Evolutionary conservation across 2,797 vertebrate species (phyloP), one percentile per base, ranked within the genome.

Genomic region (Tauraco hartlaubi): DNA sequence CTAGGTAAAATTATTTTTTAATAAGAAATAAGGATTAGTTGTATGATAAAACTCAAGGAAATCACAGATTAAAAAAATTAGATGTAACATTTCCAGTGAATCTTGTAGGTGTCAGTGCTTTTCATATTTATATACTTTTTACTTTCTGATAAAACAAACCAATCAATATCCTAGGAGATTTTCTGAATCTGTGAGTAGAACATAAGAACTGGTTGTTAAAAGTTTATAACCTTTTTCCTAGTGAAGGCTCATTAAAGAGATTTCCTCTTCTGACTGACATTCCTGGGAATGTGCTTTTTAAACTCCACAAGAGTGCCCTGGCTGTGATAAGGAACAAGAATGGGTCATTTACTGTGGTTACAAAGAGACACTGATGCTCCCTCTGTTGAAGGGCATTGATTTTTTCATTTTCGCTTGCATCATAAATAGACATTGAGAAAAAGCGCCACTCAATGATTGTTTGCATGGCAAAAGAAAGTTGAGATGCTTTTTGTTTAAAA

Each of bases 401-500:
- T 98, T 97, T 96, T 58, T 84, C 82, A 68, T 87, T 92, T 95
- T 90, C 59, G n/a, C 74, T 95, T 92, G 83, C 95, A 95, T 97
- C 95, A 59, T 97, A 97, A 97, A 91, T 66, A 96, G 96, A 73
- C 91, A 51, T 64, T 87, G 91, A 94, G 85, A 87, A 96, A 96
- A 95, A 86, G 81, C 52, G 80, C 85, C 76, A 31, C 89, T 97
- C 69, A 4, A 43, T 89, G 94, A 81, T 90, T 97, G 96, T 97
- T 96, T 97, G 95, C 90, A 89, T 82, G 96, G 94, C 95, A 93
- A 94, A 77, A 54, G 93, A 93, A 91, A 74, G 92, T 80, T 78
- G 88, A 96, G 97, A 96, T 97, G 90, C 97, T 97, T 97, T 96
- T 89, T 90, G 77, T 97, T 97, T 97, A 67, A 97, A 96, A 97